These are phyloP conservation scores for Pollenia amentaria DNA, from an alignment of 2,888 invertebrate species.

Conservation along the genomic window DNA sequence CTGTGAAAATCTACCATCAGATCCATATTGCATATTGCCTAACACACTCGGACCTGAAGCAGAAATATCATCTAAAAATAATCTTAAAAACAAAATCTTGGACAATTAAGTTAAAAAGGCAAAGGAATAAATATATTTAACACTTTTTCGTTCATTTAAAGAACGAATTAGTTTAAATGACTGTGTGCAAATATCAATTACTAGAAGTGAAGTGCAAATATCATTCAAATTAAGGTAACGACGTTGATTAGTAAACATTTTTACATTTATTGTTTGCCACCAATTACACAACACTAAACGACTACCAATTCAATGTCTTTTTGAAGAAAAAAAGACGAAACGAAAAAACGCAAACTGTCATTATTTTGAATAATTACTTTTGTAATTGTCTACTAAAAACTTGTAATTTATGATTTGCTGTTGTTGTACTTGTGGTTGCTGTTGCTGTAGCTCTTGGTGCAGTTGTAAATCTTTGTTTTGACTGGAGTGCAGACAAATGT, in stretches of 20 bases:
- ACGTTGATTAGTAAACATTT: slow-evolving; percentile 5
- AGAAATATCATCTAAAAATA: too few relatives aligned
- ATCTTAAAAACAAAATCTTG: too few relatives aligned
- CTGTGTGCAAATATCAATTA: neutral
- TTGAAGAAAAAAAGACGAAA: neutral
- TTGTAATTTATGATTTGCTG: slow-evolving; percentile 53
- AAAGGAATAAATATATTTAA: too few relatives aligned
- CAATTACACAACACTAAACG: slow-evolving; percentile 40
- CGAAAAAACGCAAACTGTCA: slow-evolving; percentile 17
- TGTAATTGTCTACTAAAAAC: slow-evolving; percentile 54
- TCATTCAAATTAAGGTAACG: slow-evolving; percentile 12
- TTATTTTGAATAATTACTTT: slow-evolving; percentile 62
- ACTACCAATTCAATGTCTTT: slow-evolving; percentile 18
- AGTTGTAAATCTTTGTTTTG: slow-evolving; percentile 59
- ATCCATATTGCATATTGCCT: too few relatives aligned
- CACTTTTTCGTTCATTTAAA: neutral
- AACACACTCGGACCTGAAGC: too few relatives aligned
- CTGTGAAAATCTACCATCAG: too few relatives aligned
- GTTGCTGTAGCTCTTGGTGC: slow-evolving; percentile 14
- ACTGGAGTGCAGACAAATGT: slow-evolving; percentile 65
- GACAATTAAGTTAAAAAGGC: too few relatives aligned
- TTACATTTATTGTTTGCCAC: slow-evolving; percentile 12
- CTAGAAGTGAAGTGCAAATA: neutral
- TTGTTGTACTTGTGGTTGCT: neutral
- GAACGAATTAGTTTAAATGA: neutral